Base-by-base conservation (phyloP, 2,888 invertebrate species). In the Chesias legatella region DNA sequence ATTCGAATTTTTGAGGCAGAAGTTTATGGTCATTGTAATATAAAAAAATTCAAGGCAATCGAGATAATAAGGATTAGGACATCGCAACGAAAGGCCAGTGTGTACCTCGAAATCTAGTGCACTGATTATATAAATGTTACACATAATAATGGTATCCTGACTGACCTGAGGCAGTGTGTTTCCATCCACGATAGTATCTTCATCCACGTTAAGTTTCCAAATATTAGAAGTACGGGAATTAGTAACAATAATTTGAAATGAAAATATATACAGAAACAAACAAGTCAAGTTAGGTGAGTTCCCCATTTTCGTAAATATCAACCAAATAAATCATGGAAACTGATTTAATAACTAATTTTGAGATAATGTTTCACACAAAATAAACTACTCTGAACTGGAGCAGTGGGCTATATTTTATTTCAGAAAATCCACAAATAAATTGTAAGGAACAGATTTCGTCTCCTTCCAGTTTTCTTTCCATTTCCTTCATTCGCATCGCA, bases 141-240 rank as follows among this genome's bases (percentile, higher is more conserved):
- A 33, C 33, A 45, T 51, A 59, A 45, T 55, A 49, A 43, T 40
- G 52, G 44, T 61, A 56, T 58, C 56, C 26, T 63, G 43, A 78
- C 84, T 77, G 56, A 90, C 89, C 78, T 90, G 89, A 47, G 89
- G 76, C 64, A 90, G 79, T 48, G 86, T 89, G 58, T 79, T 90
- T 30, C 90, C 91, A 63, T 93, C 93, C 44, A 93, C 90, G 44
- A 94, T 93, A 81, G 93, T 92, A 36, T 93, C 94, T 69, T 92
- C 93, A 61, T 94, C 94, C 33, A 90, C 84, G 73, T 93, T 95
- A 46, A 96, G 82, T 81, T 93, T 93, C 96, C 96, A 96, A 70
- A 94, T 89, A 60, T 92, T 93, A 36, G 95, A 95, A 9, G 95
- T 94, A 58, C 94, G 91, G 23, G 95, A 95, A 82, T 95, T 95